Conservation (phyloP, 2,888 invertebrate genomes). For the Eucriotettix oculatus region DNA sequence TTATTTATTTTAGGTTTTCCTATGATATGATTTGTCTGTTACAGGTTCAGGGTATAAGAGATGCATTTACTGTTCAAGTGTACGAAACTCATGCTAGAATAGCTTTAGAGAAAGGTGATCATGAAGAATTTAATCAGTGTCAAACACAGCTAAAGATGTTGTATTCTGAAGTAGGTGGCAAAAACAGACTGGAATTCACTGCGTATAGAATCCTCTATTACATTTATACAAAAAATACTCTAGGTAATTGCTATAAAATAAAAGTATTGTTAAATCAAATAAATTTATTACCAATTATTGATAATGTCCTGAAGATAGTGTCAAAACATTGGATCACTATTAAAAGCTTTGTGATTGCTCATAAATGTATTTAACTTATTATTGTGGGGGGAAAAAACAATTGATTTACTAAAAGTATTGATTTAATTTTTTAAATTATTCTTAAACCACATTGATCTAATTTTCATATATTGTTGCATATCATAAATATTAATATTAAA, state of each 20-base stretch:
- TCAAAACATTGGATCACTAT: too few relatives aligned
- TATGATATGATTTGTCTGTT: conserved; percentile 10
- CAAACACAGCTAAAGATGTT: conserved; percentile 95
- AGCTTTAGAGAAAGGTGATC: conserved; percentile 93
- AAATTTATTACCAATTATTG: background rate
- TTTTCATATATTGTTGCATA: too few relatives aligned
- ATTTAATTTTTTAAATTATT: too few relatives aligned
- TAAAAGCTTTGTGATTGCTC: too few relatives aligned
- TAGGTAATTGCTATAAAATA: conserved; percentile 45
- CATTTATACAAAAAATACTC: conserved; percentile 92
- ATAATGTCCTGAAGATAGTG: too few relatives aligned
- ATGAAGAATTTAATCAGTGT: conserved; percentile 99
- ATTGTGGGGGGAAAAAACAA: too few relatives aligned
- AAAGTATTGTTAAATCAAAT: too few relatives aligned
- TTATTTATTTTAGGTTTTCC: too few relatives aligned
- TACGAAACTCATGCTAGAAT: conserved; percentile 98
- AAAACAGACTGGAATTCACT: conserved; percentile 78
- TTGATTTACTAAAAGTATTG: too few relatives aligned
- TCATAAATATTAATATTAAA: too few relatives aligned
- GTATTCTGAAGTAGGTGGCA: conserved; percentile 60
- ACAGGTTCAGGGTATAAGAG: conserved; percentile 88
- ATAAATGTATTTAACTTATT: too few relatives aligned
- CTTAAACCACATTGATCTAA: too few relatives aligned
- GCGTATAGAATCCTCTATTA: conserved; percentile 94
- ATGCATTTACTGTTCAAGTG: conserved; percentile 89